A percentile compares a stretch with the other conserved stretches of the same genome.
phyloP scores from a whole-genome alignment of 2,113 vertebrate species.

The Sclerurus mexicanus region DNA sequence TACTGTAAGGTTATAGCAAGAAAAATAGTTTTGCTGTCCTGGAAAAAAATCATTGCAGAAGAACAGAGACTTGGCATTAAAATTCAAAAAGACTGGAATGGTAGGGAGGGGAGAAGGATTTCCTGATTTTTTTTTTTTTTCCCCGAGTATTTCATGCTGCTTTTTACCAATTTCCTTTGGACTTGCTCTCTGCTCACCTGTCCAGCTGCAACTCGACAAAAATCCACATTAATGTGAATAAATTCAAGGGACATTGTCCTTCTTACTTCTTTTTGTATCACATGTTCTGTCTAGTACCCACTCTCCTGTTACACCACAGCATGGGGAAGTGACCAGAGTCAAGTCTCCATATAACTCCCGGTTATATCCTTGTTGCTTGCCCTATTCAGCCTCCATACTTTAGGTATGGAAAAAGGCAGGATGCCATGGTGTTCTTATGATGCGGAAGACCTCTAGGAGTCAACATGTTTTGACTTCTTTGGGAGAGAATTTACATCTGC shows the following conservation, averaged over 20 bases:
- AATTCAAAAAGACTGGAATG: not conserved
- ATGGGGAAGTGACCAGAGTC: not conserved
- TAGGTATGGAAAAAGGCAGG: not conserved
- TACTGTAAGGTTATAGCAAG: not conserved
- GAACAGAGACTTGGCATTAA: not conserved
- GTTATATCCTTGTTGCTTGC: rapidly evolving
- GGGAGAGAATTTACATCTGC: not conserved
- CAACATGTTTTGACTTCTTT: not conserved
- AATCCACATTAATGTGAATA: not conserved
- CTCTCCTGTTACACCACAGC: not conserved
- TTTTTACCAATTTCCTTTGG: not conserved
- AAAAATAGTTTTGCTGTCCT: not conserved
- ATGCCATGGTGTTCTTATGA: not conserved
- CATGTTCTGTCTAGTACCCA: not conserved
- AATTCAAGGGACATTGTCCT: not conserved
- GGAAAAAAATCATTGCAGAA: not conserved
- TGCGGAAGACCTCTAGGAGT: not conserved
- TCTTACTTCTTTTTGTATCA: not conserved
- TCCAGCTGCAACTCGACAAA: not conserved
- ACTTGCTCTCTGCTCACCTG: not conserved
- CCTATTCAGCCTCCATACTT: not conserved
- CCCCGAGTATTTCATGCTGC: not conserved
- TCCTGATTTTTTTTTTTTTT: not conserved
- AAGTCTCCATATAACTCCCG: not conserved
- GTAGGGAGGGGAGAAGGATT: not conserved